Percentiles rank a stretch among this genome's conserved stretches.
These are phyloP conservation scores for Cyanoliseus patagonus DNA, from an alignment of 2,113 vertebrate genomes.

Conservation along the genomic window DNA sequence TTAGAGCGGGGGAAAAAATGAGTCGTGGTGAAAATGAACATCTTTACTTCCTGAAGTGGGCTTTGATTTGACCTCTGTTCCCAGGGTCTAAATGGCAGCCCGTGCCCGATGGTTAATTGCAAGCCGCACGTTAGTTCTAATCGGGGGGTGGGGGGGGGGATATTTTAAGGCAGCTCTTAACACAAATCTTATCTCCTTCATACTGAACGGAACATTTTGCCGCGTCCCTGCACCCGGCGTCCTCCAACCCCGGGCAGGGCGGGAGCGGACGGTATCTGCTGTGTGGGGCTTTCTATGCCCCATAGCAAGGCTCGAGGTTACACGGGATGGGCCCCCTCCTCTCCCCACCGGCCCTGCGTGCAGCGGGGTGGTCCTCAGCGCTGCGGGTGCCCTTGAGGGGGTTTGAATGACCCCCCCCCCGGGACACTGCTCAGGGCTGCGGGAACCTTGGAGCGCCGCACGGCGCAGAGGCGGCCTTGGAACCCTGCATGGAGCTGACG, in stretches of 20 bases:
- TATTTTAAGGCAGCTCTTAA: not conserved
- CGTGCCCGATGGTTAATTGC: not conserved
- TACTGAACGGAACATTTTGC: not conserved
- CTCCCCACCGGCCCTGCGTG: not conserved
- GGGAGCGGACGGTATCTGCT: not conserved
- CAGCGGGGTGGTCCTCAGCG: not conserved
- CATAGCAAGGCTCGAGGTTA: not conserved
- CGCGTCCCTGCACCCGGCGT: accelerated
- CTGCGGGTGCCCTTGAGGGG: not conserved
- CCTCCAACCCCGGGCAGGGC: not conserved
- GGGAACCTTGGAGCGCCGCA: not conserved
- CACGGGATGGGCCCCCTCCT: not conserved
- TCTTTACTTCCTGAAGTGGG: not conserved
- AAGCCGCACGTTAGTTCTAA: not conserved
- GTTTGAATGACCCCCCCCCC: accelerated
- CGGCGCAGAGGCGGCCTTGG: not conserved
- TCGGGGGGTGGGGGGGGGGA: too few relatives aligned
- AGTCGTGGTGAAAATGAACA: not conserved
- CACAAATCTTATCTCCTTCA: not conserved
- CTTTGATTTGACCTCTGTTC: not conserved
- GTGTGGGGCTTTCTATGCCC: too few relatives aligned
- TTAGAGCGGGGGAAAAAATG: not conserved
- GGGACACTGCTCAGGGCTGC: not conserved
- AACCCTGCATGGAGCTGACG: accelerated
- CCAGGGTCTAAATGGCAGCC: not conserved